Percentiles rank a stretch among this genome's conserved stretches.
Conservation (phyloP, 1,140 invertebrate species). For the Drosophila repleta region DNA sequence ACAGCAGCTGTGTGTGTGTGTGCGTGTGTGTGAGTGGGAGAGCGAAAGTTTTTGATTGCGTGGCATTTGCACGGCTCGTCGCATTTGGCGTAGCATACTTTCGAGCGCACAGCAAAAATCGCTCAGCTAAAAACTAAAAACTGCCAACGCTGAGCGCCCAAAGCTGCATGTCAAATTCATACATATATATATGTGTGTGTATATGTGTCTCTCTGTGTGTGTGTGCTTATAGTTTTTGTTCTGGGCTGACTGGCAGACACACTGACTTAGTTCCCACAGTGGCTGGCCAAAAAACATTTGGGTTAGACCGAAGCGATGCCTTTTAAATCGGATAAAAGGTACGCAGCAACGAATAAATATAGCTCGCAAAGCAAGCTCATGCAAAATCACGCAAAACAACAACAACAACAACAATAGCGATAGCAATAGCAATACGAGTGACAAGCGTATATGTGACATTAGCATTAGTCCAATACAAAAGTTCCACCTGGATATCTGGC, state of each 20-base stretch:
- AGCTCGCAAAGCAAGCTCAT: constrained; percentile 20
- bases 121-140: constrained; percentile 13
- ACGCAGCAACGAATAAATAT: constrained; percentile 3
- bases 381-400: constrained; percentile 46
- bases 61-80: constrained; percentile 75
- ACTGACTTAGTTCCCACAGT: constrained; percentile 74
- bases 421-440: constrained; percentile 23
- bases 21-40: constrained; percentile 3
- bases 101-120: constrained; percentile 33
- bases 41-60: constrained; percentile 59
- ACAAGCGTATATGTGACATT: constrained; percentile 46
- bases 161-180: constrained; percentile 75
- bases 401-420: constrained; percentile 2
- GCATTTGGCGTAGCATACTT: constrained; percentile 62
- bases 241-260: constrained; percentile 37
- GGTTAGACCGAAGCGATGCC: constrained; percentile 64
- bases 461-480: constrained; percentile 26
- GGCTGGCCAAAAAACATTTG: constrained; percentile 42
- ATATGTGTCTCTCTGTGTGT: no score
- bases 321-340: constrained; percentile 24
- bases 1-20: constrained; percentile 10
- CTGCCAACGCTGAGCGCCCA: constrained; percentile 12
- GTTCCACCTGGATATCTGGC: neutral
- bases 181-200: neutral
- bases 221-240: constrained; percentile 35